Percentiles rank a stretch among this genome's conserved stretches.
Conservation (phyloP, 2,113 vertebrate genomes). For the Tychaedon coryphoeus region DNA sequence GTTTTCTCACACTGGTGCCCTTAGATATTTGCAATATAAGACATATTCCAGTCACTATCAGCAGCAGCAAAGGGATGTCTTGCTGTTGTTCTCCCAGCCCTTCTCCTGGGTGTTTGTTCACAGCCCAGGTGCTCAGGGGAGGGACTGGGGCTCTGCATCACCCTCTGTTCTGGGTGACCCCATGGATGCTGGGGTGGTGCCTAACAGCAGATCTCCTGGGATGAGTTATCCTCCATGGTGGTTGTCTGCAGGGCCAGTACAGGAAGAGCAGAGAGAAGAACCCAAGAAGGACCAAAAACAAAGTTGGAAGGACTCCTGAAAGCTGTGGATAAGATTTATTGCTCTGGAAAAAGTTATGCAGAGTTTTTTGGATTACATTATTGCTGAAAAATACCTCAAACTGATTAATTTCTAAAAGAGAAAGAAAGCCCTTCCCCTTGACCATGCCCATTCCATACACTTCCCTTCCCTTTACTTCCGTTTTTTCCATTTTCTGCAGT, state of each 20-base stretch:
- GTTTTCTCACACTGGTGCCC: not conserved
- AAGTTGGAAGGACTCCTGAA: not conserved
- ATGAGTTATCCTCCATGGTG: accelerated
- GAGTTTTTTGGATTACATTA: not conserved
- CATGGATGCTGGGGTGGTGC: not conserved
- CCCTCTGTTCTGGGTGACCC: not conserved
- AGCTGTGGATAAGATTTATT: not conserved
- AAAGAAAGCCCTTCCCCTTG: not conserved
- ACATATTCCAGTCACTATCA: not conserved
- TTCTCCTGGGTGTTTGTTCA: not conserved
- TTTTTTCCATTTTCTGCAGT: not conserved
- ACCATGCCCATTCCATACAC: not conserved
- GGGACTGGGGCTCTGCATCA: not conserved
- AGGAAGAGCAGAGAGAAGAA: not conserved
- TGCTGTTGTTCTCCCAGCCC: not conserved
- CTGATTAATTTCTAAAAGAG: not conserved
- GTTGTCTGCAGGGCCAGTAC: not conserved
- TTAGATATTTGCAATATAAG: not conserved
- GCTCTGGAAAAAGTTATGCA: slow-evolving; percentile 26
- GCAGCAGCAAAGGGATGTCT: not conserved
- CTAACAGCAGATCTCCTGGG: not conserved
- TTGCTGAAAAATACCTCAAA: not conserved
- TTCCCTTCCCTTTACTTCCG: not conserved
- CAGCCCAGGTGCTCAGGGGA: not conserved
- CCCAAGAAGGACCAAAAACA: not conserved